Evolutionary conservation across 2,888 invertebrate genomes (phyloP).

Genomic region (Acanthosoma haemorrhoidale): DNA sequence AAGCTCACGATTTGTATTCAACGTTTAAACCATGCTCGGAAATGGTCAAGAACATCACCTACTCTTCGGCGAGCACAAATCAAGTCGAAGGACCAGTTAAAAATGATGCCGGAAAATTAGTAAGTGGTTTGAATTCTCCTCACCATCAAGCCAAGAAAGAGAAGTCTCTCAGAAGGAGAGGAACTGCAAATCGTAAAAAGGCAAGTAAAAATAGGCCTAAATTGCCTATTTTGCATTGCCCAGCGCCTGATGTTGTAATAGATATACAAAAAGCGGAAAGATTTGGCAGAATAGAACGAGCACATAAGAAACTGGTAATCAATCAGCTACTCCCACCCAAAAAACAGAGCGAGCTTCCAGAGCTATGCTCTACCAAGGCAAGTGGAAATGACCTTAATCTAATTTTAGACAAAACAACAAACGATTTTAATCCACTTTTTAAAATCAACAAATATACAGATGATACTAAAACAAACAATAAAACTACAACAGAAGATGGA

Average conservation of each 20-base stretch:
- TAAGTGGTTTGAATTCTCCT: no score
- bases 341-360: background rate
- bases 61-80: no score
- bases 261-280: background rate
- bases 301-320: background rate
- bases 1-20: conserved; percentile 2
- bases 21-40: background rate
- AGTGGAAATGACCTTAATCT: no score
- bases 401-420: no score
- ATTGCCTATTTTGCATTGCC: background rate
- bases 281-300: background rate
- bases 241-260: background rate
- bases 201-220: background rate
- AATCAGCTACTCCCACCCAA: background rate
- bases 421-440: no score
- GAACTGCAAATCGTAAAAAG: background rate
- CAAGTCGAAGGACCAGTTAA: no score
- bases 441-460: no score
- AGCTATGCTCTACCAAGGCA: no score
- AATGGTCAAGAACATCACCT: background rate
- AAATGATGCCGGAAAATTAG: no score
- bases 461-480: no score
- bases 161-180: background rate
- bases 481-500: no score
- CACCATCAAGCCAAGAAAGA: background rate